Conservation (phyloP, 2,888 invertebrate genomes). For the Eupithecia abbreviata region DNA sequence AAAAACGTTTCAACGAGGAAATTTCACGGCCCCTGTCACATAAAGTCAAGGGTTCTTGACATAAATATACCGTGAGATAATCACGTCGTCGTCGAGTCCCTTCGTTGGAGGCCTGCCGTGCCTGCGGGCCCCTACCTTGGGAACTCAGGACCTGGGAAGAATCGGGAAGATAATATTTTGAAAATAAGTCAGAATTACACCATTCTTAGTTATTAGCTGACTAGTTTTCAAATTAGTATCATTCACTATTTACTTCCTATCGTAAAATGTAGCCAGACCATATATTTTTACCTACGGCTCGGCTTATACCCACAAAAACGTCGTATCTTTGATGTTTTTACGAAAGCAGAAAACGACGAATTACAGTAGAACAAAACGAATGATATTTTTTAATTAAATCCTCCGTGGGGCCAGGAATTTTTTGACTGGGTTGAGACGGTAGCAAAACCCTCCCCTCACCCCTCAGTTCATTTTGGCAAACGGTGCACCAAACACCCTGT, state of each 20-base stretch:
- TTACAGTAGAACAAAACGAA: too few relatives aligned
- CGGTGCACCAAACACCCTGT: too few relatives aligned
- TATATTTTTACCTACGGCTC: too few relatives aligned
- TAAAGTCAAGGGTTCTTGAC: conserved; percentile 29
- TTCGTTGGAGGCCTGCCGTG: conserved; percentile 6
- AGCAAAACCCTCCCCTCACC: too few relatives aligned
- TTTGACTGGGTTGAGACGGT: too few relatives aligned
- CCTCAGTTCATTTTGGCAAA: too few relatives aligned
- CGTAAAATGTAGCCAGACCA: too few relatives aligned
- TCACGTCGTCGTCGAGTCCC: conserved; percentile 22
- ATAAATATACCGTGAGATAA: conserved; percentile 35
- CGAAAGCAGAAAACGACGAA: too few relatives aligned
- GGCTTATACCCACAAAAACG: background rate
- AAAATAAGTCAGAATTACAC: too few relatives aligned
- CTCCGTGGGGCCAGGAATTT: too few relatives aligned
- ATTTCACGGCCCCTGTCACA: conserved; percentile 21
- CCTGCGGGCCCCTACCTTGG: conserved; percentile 2
- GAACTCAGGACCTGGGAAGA: background rate
- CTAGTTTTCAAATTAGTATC: background rate
- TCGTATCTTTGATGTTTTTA: too few relatives aligned
- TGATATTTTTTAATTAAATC: too few relatives aligned
- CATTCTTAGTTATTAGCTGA: background rate
- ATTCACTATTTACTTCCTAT: background rate
- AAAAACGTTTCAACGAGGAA: conserved; percentile 18
- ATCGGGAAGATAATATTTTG: background rate